Base-by-base conservation (phyloP, 2,113 vertebrate species). In the Delphinapterus leucas region DNA sequence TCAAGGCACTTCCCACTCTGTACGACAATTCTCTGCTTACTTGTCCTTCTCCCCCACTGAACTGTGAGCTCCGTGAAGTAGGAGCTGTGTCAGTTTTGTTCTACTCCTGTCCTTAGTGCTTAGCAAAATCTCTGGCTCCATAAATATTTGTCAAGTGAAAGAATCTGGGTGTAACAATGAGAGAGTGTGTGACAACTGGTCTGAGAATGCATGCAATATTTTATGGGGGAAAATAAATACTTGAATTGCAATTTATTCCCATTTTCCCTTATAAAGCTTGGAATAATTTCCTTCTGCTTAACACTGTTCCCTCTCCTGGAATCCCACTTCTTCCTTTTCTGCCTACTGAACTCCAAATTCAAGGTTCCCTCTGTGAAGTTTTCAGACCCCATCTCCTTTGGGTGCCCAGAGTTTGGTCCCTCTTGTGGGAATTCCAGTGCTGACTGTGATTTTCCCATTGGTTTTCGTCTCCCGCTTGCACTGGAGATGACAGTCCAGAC, bases 81-180 rank as follows among this genome's bases (percentile, higher is more conserved):
- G 67, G 67, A 70, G 38, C 58, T 36, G 5, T 81, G 53, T 83
- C n/a, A 10, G 4, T 92, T 94, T 93, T 79, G 67, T 25, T 77
- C 58, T 58, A 49, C 21, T 95, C 41, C 55, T 44, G 8, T 58
- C 38, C 15, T 49, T 63, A 41, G 77, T 91, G 67, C 31, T 88
- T 79, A 67, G 47, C n/a, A 44, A 77, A 90, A 53, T 83, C 74
- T 89, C 79, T 95, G 70, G 38, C 90, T 82, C 93, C 87, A 63
- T 79, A 97, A 97, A 90, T 80, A 95, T 77, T 96, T 94, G n/a
- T 80, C 36, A 41, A 95, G 96, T 74, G 68, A 89, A 82, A 81
- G 55, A 92, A 61, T n/a, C 33, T 70, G 84, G 87, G 67, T 81
- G 60, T 15, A 58, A 80, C 33, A 80, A 26, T 8, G n/a, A 38